Evolutionary conservation across 2,888 invertebrate genomes (phyloP), one percentile per base, ranked within the genome.

Genomic region (Caenorhabditis sp.): DNA sequence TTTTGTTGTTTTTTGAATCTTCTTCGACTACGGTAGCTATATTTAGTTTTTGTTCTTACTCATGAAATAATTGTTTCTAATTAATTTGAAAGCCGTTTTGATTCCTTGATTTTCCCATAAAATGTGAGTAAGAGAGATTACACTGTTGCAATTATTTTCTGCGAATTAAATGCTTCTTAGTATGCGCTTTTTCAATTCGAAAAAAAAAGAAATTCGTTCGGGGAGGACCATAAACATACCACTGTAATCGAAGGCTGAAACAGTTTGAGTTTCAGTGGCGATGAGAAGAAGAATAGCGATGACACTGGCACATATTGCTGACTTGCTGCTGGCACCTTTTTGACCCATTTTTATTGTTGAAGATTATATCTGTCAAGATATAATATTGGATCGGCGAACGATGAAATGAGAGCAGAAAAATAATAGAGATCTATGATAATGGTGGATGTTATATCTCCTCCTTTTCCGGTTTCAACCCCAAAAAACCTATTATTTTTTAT

Each of bases 221-320:
- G n/a, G n/a, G n/a, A n/a, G n/a, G n/a, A n/a, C n/a, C n/a, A n/a
- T n/a, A n/a, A 31, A 67, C 31, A 31, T 31, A 31, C 68, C 65
- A 54, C 65, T 67, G 50, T 65, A 67, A 43, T 63, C 68, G n/a
- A 62, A 25, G 8, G 62, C 62, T 20, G 59, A 52, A 25, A 49
- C 54, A 2, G 63, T 56, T 17, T 54, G 5, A 8, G 49, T 12
- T 43, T 43, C 43, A 14, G 65, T 49, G 27, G 59, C 53, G 54
- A 70, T 49, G 49, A 70, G 59, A 49, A 62, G 25, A 17, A 43
- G 7, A 23, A 62, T 59, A 62, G 57, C 70, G 64, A 70, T 53
- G 26, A 70, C 50, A 57, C 61, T 65, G 54, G 61, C 43, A 5
- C 64, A 52, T 65, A 64, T 64, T 27, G 57, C 58, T 61, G 58